Conservation (phyloP, 2,888 invertebrate genomes). For the Oscheius onirici region DNA sequence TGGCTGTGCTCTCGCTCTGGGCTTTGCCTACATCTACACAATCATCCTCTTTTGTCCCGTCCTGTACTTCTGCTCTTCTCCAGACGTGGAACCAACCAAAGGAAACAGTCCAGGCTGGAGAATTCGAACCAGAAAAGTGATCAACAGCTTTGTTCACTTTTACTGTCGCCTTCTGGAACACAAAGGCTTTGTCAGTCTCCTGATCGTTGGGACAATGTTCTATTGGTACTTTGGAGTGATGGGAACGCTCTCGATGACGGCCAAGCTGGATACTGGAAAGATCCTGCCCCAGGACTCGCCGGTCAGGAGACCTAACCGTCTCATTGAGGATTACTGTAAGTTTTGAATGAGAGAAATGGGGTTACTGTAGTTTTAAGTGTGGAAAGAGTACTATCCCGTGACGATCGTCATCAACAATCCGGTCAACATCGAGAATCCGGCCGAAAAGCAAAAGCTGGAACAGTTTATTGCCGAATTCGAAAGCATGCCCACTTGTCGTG, state of each 20-base stretch:
- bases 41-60: constrained; percentile 62
- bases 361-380: constrained; percentile 42
- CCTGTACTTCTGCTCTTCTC: constrained; percentile 38
- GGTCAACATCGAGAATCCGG: constrained; percentile 51
- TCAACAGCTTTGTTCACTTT: constrained; percentile 18
- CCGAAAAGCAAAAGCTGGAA: constrained; percentile 45
- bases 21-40: constrained; percentile 69
- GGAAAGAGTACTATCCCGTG: constrained; percentile 70
- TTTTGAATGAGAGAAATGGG: background rate
- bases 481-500: constrained; percentile 55
- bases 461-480: constrained; percentile 65
- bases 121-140: constrained; percentile 4
- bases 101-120: constrained; percentile 14
- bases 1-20: constrained; percentile 68
- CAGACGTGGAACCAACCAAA: background rate
- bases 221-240: constrained; percentile 51
- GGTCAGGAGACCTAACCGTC: constrained; percentile 62
- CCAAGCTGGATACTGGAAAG: constrained; percentile 66
- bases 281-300: constrained; percentile 65
- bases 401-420: constrained; percentile 66
- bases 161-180: constrained; percentile 22
- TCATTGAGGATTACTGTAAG: constrained; percentile 59
- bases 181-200: constrained; percentile 26
- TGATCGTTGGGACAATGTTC: constrained; percentile 27
- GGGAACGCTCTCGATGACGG: constrained; percentile 59